Percentiles rank a stretch among this genome's conserved stretches.
phyloP scores from a whole-genome alignment of 1,140 invertebrate genomes.

The Orchesella cincta region DNA sequence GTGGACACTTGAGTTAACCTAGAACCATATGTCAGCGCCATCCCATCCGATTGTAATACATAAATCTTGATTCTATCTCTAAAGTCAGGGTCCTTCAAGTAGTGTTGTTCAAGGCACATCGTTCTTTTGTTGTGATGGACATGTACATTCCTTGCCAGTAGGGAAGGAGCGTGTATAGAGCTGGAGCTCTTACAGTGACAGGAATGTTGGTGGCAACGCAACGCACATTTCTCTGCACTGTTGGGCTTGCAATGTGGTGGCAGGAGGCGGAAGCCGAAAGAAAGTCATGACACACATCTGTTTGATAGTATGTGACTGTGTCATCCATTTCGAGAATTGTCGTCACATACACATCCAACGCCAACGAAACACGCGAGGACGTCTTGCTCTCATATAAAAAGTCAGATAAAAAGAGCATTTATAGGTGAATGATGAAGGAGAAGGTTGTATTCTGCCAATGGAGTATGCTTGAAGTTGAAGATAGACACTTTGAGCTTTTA shows the following conservation, averaged over 20 bases:
- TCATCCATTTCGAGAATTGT: slow-evolving; percentile 11
- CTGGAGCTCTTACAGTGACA: no score
- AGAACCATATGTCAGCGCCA: not conserved
- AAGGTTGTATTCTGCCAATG: no score
- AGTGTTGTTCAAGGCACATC: not conserved
- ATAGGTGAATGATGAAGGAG: no score
- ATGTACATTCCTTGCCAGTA: not conserved
- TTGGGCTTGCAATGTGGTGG: slow-evolving; percentile 10
- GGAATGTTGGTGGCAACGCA: not conserved
- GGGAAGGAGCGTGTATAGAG: not conserved
- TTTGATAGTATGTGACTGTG: slow-evolving; percentile 17
- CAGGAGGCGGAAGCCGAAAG: slow-evolving; percentile 15
- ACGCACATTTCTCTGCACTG: not conserved
- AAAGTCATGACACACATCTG: slow-evolving; percentile 20
- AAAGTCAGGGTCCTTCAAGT: not conserved
- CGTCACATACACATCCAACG: not conserved
- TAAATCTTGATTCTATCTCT: slow-evolving; percentile 4
- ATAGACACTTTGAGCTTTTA: no score
- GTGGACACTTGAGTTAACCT: not conserved
- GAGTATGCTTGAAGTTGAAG: no score
- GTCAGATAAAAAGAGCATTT: no score
- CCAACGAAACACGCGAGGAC: not conserved
- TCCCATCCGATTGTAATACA: slow-evolving; percentile 12
- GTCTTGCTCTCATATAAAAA: no score
- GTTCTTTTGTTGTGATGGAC: slow-evolving; percentile 10